phyloP scores from a whole-genome alignment of 2,797 vertebrate species.

The Chloroceryle inda region DNA sequence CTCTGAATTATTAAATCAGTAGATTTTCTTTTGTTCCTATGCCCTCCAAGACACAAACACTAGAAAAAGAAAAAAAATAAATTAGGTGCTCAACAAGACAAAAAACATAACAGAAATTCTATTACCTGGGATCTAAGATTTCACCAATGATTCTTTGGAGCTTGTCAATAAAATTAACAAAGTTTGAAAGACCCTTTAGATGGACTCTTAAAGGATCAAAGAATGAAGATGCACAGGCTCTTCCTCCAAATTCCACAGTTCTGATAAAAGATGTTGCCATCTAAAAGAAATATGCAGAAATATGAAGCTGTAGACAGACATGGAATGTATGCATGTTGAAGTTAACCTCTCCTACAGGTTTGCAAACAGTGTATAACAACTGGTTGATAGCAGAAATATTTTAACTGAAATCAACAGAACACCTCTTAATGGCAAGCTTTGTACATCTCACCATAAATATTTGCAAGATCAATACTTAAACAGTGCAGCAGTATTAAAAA shows the following conservation, averaged over 20 bases:
- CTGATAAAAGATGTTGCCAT: conserved; percentile 92
- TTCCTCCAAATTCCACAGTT: conserved; percentile 91
- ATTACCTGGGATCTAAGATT: conserved; percentile 89
- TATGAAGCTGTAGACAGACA: not conserved
- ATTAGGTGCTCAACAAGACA: not conserved
- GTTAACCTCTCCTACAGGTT: not conserved
- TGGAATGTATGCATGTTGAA: not conserved
- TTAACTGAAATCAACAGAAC: not conserved
- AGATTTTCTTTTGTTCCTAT: not conserved
- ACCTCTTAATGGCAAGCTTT: not conserved
- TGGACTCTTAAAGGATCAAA: conserved; percentile 90
- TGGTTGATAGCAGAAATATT: not conserved
- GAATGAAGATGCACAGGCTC: conserved; percentile 87
- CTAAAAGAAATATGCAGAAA: conserved; percentile 75
- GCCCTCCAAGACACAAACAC: accelerated
- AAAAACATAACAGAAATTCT: not conserved
- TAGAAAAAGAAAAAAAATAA: not conserved
- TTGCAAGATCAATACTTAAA: not conserved
- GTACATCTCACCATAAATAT: not conserved
- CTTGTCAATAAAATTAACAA: conserved; percentile 91
- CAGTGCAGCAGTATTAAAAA: not conserved
- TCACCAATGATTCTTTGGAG: conserved; percentile 93
- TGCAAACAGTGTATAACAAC: not conserved
- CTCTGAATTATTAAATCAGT: not conserved
- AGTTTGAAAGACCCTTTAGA: conserved; percentile 88